Evolutionary conservation across 2,797 vertebrate genomes (phyloP).

Genomic region (Epinephelus awoara): DNA sequence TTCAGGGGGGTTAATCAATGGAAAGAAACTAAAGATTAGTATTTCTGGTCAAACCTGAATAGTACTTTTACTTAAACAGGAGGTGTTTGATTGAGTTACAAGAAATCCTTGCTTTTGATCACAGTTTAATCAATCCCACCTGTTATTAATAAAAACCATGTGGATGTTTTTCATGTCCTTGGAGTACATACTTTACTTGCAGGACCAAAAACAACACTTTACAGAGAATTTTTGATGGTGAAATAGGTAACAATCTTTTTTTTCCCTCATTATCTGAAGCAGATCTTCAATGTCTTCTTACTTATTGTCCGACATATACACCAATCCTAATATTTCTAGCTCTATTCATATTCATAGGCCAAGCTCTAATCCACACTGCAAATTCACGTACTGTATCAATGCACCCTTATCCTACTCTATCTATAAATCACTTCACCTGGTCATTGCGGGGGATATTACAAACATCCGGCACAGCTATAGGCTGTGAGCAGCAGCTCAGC

Average conservation of each 20-base stretch:
- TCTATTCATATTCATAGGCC: neutral
- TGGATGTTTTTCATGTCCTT: too few species aligned
- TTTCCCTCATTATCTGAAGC: neutral
- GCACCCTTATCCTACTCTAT: neutral
- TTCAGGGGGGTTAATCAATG: too few species aligned
- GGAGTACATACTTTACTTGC: neutral
- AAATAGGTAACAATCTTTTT: neutral
- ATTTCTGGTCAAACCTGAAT: neutral
- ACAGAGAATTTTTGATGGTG: too few species aligned
- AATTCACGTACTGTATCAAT: neutral
- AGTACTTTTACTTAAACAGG: neutral
- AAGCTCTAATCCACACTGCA: neutral
- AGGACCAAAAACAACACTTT: neutral
- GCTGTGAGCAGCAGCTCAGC: slow-evolving; percentile 17
- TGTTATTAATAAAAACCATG: neutral
- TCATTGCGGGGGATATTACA: too few species aligned
- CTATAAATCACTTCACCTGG: slow-evolving; percentile 8
- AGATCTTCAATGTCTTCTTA: too few species aligned
- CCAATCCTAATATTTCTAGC: neutral
- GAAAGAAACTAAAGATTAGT: too few species aligned
- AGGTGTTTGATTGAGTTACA: neutral
- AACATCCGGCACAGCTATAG: neutral
- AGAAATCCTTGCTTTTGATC: neutral
- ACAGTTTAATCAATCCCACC: neutral
- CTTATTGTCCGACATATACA: neutral